Base-by-base conservation (phyloP, 2,797 vertebrate genomes). In the Chloroceryle inda region DNA sequence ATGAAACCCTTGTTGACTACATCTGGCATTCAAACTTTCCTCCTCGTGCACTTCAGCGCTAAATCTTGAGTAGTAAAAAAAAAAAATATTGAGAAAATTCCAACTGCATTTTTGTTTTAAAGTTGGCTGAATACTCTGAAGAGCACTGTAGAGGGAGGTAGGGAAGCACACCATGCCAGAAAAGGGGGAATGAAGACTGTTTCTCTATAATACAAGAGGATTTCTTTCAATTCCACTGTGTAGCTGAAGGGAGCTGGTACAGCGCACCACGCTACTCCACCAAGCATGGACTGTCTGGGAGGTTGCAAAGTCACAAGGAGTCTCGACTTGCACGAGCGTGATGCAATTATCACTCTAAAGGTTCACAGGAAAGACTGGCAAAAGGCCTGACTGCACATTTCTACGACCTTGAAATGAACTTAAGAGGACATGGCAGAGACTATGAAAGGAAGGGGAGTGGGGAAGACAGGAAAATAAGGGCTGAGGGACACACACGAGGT, bases 401-500 rank as follows among this genome's bases (percentile, higher is more conserved):
- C 91, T 53, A 94, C 94, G 94, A 68, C 85, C 52, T 73, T 66
- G 74, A 96, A 72, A 85, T 31, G 85, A 96, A 95, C 86, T 91
- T 74, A 73, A 92, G 92, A 93, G 69, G 50, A 92, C 59, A 97
- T 42, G 73, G 91, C 84, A 93, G 88, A 62, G 67, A 93, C 94
- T 94, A 89, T 35, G 17, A 71, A 53, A 35, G 58, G 52, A 78
- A 88, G 38, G 21, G 33, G 20, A 4, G 47, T 13, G 10, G 13
- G 24, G 38, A 61, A 84, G 23, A 97, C 82, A 96, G 61, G 82
- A 95, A 95, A 96, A 87, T 49, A 85, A 92, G 72, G 78, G 85
- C 81, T 83, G 33, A 91, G 56, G 86, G 23, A 89, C 92, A 96
- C 94, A 97, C 97, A 97, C 72, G 47, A 95, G 63, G 94, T 94